Percentiles rank a stretch among this genome's conserved stretches.
phyloP scores from a whole-genome alignment of 2,113 vertebrate genomes.

The Orcinus orca region DNA sequence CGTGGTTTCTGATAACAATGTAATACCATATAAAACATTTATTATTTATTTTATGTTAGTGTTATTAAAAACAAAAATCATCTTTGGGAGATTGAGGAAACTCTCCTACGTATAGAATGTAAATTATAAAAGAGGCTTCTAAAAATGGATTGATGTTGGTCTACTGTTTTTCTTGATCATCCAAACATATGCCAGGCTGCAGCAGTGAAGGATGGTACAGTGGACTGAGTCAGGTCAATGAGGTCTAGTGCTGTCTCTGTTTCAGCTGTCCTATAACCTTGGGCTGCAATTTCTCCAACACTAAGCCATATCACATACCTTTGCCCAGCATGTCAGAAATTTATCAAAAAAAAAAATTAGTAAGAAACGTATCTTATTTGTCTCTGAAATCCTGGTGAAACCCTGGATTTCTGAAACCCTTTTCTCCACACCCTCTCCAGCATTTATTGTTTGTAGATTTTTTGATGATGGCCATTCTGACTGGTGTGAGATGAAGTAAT shows the following conservation, averaged over 20 bases:
- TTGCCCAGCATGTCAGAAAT: background rate
- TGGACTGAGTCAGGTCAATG: too few relatives aligned
- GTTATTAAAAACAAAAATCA: slow-evolving; percentile 40
- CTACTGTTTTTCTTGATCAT: background rate
- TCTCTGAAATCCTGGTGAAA: background rate
- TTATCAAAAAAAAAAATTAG: background rate
- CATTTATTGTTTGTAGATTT: too few relatives aligned
- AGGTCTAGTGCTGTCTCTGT: background rate
- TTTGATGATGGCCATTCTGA: too few relatives aligned
- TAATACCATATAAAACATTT: background rate
- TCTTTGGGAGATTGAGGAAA: background rate
- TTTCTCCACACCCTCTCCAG: too few relatives aligned
- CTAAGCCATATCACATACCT: background rate
- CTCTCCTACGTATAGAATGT: background rate
- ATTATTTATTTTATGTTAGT: slow-evolving; percentile 20
- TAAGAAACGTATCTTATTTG: background rate
- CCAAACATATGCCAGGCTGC: background rate
- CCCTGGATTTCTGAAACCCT: too few relatives aligned
- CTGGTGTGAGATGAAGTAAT: background rate
- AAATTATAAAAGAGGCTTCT: background rate
- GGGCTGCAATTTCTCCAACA: background rate
- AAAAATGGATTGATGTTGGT: background rate
- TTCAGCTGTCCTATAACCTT: background rate
- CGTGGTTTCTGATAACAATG: slow-evolving; percentile 38
- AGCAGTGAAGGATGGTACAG: too few relatives aligned